A percentile compares a stretch with the other conserved stretches of the same genome.
phyloP scores from a whole-genome alignment of 1,140 invertebrate genomes.

The Campoletis sonorensis region DNA sequence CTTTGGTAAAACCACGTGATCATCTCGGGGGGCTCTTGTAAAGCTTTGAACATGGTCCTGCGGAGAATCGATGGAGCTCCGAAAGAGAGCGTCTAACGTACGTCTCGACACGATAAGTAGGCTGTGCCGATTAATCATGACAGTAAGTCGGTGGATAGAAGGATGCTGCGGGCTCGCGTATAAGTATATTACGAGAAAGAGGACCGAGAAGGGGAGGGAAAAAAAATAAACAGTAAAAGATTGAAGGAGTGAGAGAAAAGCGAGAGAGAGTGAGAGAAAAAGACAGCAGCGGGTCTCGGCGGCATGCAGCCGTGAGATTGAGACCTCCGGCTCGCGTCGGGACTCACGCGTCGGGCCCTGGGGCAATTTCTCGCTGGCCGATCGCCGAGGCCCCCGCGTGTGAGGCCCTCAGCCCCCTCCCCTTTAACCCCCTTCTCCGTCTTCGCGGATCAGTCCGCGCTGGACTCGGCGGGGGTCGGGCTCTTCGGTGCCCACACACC shows the following conservation, averaged over 20 bases:
- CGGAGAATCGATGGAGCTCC: constrained; percentile 56
- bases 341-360: constrained; percentile 35
- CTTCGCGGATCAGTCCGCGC: constrained; percentile 10
- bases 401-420: constrained; percentile 14
- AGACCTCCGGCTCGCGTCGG: constrained; percentile 51
- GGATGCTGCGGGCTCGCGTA: constrained; percentile 43
- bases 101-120: constrained; percentile 64
- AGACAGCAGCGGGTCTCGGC: constrained; percentile 47
- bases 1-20: constrained; percentile 4
- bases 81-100: constrained; percentile 59
- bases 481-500: constrained; percentile 49
- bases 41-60: constrained; percentile 38
- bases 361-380: constrained; percentile 34
- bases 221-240: constrained; percentile 23
- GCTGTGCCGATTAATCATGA: constrained; percentile 68
- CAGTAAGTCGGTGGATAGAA: constrained; percentile 47
- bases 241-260: constrained; percentile 27
- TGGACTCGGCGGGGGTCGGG: constrained; percentile 46
- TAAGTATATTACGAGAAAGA: constrained; percentile 37
- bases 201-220: not conserved
- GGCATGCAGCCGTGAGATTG: constrained; percentile 48
- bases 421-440: not conserved
- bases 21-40: constrained; percentile 30
- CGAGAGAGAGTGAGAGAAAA: constrained; percentile 38
- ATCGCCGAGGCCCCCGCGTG: constrained; percentile 36